Conservation (phyloP, 2,113 vertebrate genomes). For the Odocoileus hemionus region DNA sequence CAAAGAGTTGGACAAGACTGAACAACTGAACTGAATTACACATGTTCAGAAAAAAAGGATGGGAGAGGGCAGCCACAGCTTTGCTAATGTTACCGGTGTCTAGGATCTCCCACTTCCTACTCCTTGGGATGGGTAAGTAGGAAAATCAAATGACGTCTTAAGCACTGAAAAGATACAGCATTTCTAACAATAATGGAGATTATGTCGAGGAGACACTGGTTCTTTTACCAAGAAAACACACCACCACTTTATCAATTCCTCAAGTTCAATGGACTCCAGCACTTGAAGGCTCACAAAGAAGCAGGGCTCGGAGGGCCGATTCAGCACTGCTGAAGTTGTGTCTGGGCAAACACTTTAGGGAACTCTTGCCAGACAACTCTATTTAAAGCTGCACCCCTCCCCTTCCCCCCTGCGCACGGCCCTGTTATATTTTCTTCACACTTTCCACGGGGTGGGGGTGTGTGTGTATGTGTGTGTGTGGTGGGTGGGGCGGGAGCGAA, state of each 20-base stretch:
- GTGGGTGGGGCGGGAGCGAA: not conserved
- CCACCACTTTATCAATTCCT: not conserved
- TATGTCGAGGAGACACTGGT: not conserved
- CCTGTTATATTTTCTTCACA: not conserved
- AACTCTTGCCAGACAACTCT: not conserved
- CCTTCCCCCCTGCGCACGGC: too few relatives aligned
- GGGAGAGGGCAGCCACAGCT: not conserved
- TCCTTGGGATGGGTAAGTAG: not conserved
- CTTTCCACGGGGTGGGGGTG: not conserved
- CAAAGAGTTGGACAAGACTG: not conserved
- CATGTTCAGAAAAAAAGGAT: not conserved
- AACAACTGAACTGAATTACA: not conserved
- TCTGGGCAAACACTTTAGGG: not conserved
- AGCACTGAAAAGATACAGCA: not conserved
- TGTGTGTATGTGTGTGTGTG: not conserved
- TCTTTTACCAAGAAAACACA: not conserved
- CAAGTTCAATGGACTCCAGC: not conserved
- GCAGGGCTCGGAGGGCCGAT: rapidly evolving
- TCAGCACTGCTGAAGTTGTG: not conserved
- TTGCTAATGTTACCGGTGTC: not conserved
- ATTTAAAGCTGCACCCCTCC: not conserved
- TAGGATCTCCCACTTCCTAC: not conserved
- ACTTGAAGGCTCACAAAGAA: not conserved
- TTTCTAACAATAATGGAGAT: not conserved
- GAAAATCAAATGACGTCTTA: not conserved